Evolutionary conservation across 2,888 invertebrate genomes (phyloP), one percentile per base, ranked within the genome.

Genomic region (Buathra laborator): DNA sequence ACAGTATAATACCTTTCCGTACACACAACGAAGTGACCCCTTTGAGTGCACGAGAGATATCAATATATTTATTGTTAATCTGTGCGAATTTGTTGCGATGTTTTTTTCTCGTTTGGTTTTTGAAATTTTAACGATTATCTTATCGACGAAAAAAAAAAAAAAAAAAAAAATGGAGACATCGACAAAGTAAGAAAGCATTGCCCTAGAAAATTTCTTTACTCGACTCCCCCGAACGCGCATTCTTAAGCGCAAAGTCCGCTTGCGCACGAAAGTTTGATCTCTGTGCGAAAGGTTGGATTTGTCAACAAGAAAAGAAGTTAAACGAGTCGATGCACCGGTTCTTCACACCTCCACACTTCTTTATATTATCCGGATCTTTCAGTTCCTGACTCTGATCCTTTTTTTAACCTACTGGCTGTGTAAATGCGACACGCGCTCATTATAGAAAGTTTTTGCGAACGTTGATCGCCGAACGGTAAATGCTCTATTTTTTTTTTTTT

Each of bases 271-370:
- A 10, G 56, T 56, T 12, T 12, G 59, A 59, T 29, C 10, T 29
- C 10, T 24, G 24, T 29, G 59, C 19, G 24, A 59, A 12, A 59
- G 29, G 24, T 24, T 24, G 24, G 3, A 59, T 59, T 59, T 10
- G 59, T 5, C 24, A 59, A 12, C 12, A 14, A 24, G 29, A 29
- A 29, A 59, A 48, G 10, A 48, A 51, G 62, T 24, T 32, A 48
- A 29, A 44, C 51, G 56, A 32, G 37, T 74, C 59, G 71, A 78
- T 70, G 53, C 71, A 72, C 79, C 72, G 72, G 71, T 72, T 80
- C 77, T 56, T 43, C n/a, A 59, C 77, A 53, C 67, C 67, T 77
- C 56, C 51, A 24, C 66, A 53, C 56, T 68, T 46, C 70, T 78
- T 16, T 43, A 51, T 75, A 64, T 66, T 66, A 59, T 59, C 14